These are phyloP conservation scores for Ectemnius continuus DNA, from an alignment of 2,888 invertebrate genomes.

Conservation along the genomic window DNA sequence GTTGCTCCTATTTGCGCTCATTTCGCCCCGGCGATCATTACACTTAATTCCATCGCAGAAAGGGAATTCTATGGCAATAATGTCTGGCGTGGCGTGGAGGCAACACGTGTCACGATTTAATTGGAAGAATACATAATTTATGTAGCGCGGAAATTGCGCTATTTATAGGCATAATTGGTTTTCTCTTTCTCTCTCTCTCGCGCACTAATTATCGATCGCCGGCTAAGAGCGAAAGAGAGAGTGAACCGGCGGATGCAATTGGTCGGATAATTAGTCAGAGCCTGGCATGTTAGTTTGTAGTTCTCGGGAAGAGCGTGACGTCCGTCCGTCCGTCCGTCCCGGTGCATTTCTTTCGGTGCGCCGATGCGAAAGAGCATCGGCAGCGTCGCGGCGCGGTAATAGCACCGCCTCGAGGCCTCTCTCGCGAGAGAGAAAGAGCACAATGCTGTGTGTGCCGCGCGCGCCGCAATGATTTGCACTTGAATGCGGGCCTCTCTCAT, in stretches of 20 bases:
- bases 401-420: too few species aligned
- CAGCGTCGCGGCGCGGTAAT: too few species aligned
- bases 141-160: not conserved
- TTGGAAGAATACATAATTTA: constrained; percentile 44
- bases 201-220: not conserved
- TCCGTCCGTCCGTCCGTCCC: too few species aligned
- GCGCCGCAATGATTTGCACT: constrained; percentile 73
- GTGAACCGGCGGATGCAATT: constrained; percentile 2
- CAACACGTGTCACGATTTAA: constrained; percentile 24
- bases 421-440: too few species aligned
- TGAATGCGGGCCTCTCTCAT: constrained; percentile 64
- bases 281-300: constrained; percentile 1
- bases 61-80: constrained; percentile 45
- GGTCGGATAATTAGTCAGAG: not conserved
- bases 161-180: too few species aligned
- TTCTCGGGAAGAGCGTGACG: not conserved
- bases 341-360: too few species aligned
- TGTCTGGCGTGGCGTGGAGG: not conserved
- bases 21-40: constrained; percentile 36
- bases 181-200: too few species aligned
- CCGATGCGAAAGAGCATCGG: too few species aligned
- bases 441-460: constrained; percentile 61
- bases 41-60: constrained; percentile 47
- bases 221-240: not conserved
- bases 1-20: constrained; percentile 40